Conservation (phyloP, 2,113 vertebrate species). For the human (Homo sapiens) region DNA sequence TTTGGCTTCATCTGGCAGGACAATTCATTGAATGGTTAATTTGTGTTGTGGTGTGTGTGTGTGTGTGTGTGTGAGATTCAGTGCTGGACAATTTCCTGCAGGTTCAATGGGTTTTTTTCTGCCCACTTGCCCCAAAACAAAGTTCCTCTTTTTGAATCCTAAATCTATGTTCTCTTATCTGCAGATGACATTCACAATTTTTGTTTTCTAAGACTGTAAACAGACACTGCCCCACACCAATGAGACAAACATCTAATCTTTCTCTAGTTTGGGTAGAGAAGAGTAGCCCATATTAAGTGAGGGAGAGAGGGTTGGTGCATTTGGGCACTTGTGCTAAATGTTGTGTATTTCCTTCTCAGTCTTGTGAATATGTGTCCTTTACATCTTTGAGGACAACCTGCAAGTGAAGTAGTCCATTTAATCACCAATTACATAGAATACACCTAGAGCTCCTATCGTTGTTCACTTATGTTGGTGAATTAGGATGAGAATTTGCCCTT, state of each 20-base stretch:
- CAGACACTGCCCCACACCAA: background rate
- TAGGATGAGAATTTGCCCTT: background rate
- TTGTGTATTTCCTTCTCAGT: background rate
- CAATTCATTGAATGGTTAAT: background rate
- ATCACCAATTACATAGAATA: conserved; percentile 87
- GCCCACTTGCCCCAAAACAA: background rate
- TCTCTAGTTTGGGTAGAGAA: background rate
- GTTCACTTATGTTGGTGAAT: conserved; percentile 84
- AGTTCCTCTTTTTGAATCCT: background rate
- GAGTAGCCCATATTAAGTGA: accelerated
- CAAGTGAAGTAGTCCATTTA: conserved; percentile 92
- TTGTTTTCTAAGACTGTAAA: background rate
- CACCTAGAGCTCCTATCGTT: conserved; percentile 79
- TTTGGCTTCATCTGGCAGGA: background rate
- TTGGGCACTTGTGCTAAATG: background rate
- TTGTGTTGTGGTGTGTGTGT: no score
- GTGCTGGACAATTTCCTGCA: background rate
- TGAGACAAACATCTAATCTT: background rate
- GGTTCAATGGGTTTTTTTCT: background rate
- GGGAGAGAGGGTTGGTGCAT: background rate
- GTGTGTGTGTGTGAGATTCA: background rate
- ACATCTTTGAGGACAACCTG: conserved; percentile 89
- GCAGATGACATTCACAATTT: background rate
- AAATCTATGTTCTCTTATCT: background rate
- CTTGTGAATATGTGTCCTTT: background rate